Evolutionary conservation across 2,113 vertebrate species (phyloP), one percentile per base, ranked within the genome.

Genomic region (Dendropsophus ebraccatus): DNA sequence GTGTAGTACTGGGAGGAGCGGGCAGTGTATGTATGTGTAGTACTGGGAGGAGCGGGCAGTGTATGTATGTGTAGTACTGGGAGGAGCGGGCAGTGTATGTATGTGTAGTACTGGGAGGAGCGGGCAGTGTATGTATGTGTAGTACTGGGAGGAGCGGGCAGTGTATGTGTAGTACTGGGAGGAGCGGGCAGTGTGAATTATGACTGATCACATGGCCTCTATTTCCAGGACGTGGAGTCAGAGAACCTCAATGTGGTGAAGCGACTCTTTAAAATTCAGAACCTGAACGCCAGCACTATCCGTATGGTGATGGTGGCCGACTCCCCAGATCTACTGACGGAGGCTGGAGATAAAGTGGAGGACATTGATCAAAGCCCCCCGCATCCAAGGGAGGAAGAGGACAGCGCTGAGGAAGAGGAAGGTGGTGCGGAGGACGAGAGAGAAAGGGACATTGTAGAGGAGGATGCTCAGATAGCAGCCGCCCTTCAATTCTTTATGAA

Each of bases 261-360:
- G 91, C 96, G 97, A 41, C 96, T 99, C n/a, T 99, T 99, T 88
- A 98, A 99, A 91, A 97, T 99, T 90, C 98, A 99, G 92, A 99
- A 99, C 92, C 90, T 98, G 83, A 99, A 99, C 0, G 97, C 97
- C 89, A 99, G 98, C 94, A 97, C 96, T 32, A 96, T 99, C 88
- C 97, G 98, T 79, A 98, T 97, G 0, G 97, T 99, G 87, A 98
- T 99, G 97, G 97, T 99, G 90, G 98, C 97, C 0, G 97, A 99
- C 93, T 94, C 89, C 54, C 96, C 98, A 0, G 97, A 97, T 89
- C 91, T 97, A 75, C 93, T 97, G 87, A 93, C 96, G 90, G 96
- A 96, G 84, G 94, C 95, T 0, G 94, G 95, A 30, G 94, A 94
- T 52, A 94, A 95, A 62, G 90, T 89, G 0, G 92, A 91, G 50